These are phyloP conservation scores for Sceliomorpha sp. DNA, from an alignment of 2,888 invertebrate species.

Conservation along the genomic window DNA sequence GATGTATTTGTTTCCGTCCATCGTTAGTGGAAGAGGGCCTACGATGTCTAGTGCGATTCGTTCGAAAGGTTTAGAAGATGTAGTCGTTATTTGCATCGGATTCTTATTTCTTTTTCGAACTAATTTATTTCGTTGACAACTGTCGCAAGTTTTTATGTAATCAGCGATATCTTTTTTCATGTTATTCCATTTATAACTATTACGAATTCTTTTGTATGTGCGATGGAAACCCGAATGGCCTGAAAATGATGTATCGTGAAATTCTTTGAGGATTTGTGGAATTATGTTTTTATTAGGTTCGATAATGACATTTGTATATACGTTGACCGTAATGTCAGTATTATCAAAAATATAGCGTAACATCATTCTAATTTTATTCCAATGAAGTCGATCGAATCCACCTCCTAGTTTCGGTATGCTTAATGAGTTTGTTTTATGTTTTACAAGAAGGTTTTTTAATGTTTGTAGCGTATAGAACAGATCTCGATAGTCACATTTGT, in stretches of 20 bases:
- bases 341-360: conserved; percentile 2
- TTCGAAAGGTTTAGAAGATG: conserved; percentile 61
- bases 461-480: conserved; percentile 1
- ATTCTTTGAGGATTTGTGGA: conserved; percentile 20
- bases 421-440: not conserved
- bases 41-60: conserved; percentile 59
- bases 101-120: conserved; percentile 49
- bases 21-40: conserved; percentile 64
- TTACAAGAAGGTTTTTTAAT: not conserved
- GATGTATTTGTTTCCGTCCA: conserved; percentile 67
- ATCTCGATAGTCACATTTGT: conserved; percentile 4
- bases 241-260: conserved; percentile 8
- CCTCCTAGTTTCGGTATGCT: conserved; percentile 8
- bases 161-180: conserved; percentile 56
- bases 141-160: conserved; percentile 60
- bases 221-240: no score
- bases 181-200: conserved; percentile 57
- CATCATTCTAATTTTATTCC: conserved; percentile 9
- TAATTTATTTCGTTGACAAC: conserved; percentile 68
- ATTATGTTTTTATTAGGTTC: conserved; percentile 4
- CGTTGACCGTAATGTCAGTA: conserved; percentile 2
- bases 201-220: conserved; percentile 38
- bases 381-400: conserved; percentile 7
- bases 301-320: conserved; percentile 2
- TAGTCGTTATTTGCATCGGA: conserved; percentile 68